These are phyloP conservation scores for Actinia tenebrosa DNA, from an alignment of 64 coral and sea anemone genomes.

Conservation along the genomic window DNA sequence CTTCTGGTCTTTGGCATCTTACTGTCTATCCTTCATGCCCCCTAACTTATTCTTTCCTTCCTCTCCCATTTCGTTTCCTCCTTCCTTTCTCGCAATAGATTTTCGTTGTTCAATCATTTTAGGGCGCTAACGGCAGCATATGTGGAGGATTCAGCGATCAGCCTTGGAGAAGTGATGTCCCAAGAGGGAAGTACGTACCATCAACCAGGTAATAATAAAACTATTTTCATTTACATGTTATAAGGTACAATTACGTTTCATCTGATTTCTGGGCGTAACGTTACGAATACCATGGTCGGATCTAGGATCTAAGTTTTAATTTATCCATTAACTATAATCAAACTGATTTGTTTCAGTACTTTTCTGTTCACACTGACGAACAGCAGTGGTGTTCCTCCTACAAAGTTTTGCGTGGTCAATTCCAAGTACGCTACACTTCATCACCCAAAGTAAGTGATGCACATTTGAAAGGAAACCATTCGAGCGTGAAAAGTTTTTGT, in stretches of 20 bases:
- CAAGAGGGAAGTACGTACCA: slow-evolving; percentile 68
- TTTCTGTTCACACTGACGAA: slow-evolving; percentile 89
- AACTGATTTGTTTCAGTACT: slow-evolving; percentile 35
- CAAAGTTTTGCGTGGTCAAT: slow-evolving; percentile 52
- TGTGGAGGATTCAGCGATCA: slow-evolving; percentile 91
- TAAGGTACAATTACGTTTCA: no score
- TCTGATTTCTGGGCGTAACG: no score
- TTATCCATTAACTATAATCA: no score
- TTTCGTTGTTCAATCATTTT: neutral
- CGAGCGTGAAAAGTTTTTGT: no score
- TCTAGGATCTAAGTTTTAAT: no score
- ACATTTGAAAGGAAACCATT: no score
- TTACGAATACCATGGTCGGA: no score
- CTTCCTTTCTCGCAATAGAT: neutral
- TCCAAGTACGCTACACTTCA: slow-evolving; percentile 84
- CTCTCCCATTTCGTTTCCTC: neutral
- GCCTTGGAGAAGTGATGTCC: slow-evolving; percentile 80
- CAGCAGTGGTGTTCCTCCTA: slow-evolving; percentile 48
- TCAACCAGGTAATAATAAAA: slow-evolving; percentile 51
- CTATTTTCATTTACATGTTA: no score
- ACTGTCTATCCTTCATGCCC: no score
- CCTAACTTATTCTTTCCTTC: neutral
- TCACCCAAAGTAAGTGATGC: slow-evolving; percentile 69
- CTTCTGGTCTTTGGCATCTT: no score
- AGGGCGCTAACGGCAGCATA: slow-evolving; percentile 67